Conservation (phyloP, 2,113 vertebrate genomes). For the Caracal caracal region DNA sequence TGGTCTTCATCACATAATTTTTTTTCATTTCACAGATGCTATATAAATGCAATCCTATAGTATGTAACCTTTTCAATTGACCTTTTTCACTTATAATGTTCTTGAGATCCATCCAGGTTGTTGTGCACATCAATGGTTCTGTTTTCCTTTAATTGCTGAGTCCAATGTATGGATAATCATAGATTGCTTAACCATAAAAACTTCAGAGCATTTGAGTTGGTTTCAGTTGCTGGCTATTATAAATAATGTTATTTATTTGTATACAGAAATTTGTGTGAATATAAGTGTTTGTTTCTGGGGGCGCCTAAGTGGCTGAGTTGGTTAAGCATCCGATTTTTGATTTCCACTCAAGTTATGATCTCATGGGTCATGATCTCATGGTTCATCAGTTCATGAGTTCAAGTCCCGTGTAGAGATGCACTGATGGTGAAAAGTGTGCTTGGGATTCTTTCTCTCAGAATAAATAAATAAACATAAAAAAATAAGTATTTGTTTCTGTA, state of each 20-base stretch:
- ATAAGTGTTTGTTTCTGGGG: background rate
- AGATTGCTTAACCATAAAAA: background rate
- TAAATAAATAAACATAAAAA: no score
- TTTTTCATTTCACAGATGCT: background rate
- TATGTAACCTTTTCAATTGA: background rate
- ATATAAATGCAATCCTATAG: background rate
- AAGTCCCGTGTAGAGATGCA: no score
- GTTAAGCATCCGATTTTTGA: no score
- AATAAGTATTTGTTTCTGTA: background rate
- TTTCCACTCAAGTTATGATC: no score
- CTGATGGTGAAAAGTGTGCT: no score
- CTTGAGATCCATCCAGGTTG: background rate
- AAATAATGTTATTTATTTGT: background rate
- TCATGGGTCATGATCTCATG: no score
- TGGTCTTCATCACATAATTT: background rate
- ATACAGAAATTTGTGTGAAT: background rate
- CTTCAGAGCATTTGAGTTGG: background rate
- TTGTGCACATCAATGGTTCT: background rate
- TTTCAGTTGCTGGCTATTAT: background rate
- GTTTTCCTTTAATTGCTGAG: background rate
- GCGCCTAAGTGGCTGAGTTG: no score
- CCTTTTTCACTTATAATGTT: background rate
- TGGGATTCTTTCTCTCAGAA: no score
- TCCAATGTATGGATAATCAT: background rate
- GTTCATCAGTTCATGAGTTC: no score